Conservation (phyloP, 1,140 invertebrate genomes). For the Drosophila rhopaloa region DNA sequence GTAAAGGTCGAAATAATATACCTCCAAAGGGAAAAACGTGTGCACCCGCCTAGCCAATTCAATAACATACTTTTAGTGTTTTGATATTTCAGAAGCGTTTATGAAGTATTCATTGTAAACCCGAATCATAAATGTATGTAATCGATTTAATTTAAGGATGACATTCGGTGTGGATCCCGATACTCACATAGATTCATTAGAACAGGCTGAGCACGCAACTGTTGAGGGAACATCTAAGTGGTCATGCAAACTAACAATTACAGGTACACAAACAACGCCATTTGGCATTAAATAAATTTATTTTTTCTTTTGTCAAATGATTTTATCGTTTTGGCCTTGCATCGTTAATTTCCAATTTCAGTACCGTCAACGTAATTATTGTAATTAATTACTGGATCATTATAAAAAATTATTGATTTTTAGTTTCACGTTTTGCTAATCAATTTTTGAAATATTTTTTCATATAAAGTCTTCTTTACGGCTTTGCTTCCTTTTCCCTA, state of each 20-base stretch:
- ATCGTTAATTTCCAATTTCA: not conserved
- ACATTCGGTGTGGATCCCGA: conserved; percentile 99
- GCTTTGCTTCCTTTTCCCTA: too few species aligned
- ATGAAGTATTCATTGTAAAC: conserved; percentile 1
- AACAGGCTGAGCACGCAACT: conserved; percentile 98
- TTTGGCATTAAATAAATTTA: conserved; percentile 18
- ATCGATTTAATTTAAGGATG: conserved; percentile 88
- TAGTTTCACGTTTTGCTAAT: too few species aligned
- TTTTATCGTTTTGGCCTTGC: conserved; percentile 7
- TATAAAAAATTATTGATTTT: too few species aligned
- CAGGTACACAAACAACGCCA: conserved; percentile 89
- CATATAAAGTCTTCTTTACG: too few species aligned
- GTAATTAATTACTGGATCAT: not conserved
- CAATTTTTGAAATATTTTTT: too few species aligned
- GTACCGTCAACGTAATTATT: not conserved
- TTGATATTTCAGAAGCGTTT: conserved; percentile 15
- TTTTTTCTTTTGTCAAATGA: conserved; percentile 7
- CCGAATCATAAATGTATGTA: conserved; percentile 36
- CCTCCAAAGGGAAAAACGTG: not conserved
- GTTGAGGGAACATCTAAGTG: conserved; percentile 99
- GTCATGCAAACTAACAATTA: conserved; percentile 99
- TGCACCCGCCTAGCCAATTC: conserved; percentile 7
- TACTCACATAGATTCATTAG: conserved; percentile 99
- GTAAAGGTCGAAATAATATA: not conserved
- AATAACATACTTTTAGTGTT: conserved; percentile 7